phyloP scores from a whole-genome alignment of 2,888 invertebrate genomes.

The Eudiplozoon nipponicum region DNA sequence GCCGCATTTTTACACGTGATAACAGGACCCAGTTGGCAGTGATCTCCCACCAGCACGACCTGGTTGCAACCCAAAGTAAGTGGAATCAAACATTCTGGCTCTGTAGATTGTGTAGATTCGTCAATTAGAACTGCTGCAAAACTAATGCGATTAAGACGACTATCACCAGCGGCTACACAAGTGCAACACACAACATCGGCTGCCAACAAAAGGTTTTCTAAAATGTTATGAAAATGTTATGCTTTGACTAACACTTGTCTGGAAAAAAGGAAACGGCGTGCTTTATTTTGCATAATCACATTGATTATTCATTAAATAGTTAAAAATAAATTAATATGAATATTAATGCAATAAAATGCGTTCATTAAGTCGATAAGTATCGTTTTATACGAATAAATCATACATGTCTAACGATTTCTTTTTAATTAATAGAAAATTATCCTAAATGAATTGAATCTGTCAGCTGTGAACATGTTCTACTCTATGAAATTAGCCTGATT shows the following conservation, averaged over 20 bases:
- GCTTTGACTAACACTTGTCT: neutral
- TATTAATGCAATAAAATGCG: too few species aligned
- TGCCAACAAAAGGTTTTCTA: constrained; percentile 31
- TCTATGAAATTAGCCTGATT: too few species aligned
- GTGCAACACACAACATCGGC: constrained; percentile 97
- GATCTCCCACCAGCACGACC: constrained; percentile 34
- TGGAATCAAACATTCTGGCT: constrained; percentile 87
- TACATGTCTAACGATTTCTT: too few species aligned
- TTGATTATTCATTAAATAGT: too few species aligned
- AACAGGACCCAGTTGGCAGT: constrained; percentile 87
- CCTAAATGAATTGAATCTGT: too few species aligned
- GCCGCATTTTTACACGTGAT: constrained; percentile 98
- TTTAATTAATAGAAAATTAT: too few species aligned
- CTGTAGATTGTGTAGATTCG: constrained; percentile 75
- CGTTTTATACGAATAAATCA: too few species aligned
- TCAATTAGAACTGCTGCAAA: constrained; percentile 82
- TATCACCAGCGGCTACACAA: constrained; percentile 89
- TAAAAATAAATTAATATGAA: too few species aligned
- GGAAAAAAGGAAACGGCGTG: too few species aligned
- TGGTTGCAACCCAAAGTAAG: constrained; percentile 84
- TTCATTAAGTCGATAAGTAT: too few species aligned
- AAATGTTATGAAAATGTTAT: constrained; percentile 6
- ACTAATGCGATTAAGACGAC: constrained; percentile 55
- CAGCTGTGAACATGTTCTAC: too few species aligned
- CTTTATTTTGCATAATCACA: too few species aligned